Base-by-base conservation (phyloP, 2,797 vertebrate genomes). In the Poeciliopsis gracilis region DNA sequence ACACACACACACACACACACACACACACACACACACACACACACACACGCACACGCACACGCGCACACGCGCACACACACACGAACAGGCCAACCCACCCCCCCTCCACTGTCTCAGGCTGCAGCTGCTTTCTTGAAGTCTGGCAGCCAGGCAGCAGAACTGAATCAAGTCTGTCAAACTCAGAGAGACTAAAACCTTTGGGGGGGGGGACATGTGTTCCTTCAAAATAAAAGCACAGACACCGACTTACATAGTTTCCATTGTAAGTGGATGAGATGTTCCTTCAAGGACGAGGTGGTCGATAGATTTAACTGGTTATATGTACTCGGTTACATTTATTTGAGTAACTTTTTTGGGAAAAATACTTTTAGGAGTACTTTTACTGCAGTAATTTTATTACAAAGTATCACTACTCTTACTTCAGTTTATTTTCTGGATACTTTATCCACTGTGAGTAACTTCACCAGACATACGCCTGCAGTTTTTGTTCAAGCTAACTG, bases 161-260 rank as follows among this genome's bases (percentile, higher is more conserved):
- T 11, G 18, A 67, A 77, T 87, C 73, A 90, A 91, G 85, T 72
- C 67, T 30, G 4, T 76, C 28, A 81, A 28, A 82, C 20, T 11
- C 4, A 79, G 28, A 53, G 9, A n/a, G 13, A 30, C 72, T 46
- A 10, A n/a, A 79, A 69, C 18, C 33, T 46, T 69, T 81, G 2
- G 53, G 38, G 38, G 38, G 8, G 36, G 5, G 23, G 59, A 78
- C 0, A 38, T 0, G 1, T 12, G 1, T 18, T 8, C 69, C 77
- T 92, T 84, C 90, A 92, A 82, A 93, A 89, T 89, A 91, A 92
- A 87, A 86, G 72, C 78, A 72, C 38, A 15, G 0, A 13, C 0
- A 33, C 38, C 51, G 1, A 73, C 6, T n/a, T 49, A 20, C 30
- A 51, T 33, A 12, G 36, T 11, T 41, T 41, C 38, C 20, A 25